Evolutionary conservation across 2,888 invertebrate species (phyloP).

Genomic region (Synanthedon tipuliformis): DNA sequence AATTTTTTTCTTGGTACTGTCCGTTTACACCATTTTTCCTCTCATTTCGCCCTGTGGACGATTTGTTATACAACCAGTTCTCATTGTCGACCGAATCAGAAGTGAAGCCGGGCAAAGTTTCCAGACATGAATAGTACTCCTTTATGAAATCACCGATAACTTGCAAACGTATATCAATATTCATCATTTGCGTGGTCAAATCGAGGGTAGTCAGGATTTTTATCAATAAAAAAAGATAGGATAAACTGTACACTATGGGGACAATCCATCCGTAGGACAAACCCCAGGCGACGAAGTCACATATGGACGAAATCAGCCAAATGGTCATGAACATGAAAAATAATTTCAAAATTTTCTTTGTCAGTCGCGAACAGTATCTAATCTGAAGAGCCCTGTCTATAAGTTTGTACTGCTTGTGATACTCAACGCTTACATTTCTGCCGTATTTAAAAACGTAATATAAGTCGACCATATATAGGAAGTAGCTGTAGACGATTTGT

Average conservation of each 20-base stretch:
- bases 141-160: constrained; percentile 28
- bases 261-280: constrained; percentile 21
- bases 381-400: constrained; percentile 35
- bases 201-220: constrained; percentile 44
- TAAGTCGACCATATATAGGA: constrained; percentile 40
- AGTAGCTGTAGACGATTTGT: constrained; percentile 36
- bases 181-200: constrained; percentile 36
- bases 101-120: not conserved
- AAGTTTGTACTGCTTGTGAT: constrained; percentile 32
- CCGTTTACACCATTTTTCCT: not conserved
- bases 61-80: constrained; percentile 24
- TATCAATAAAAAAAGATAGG: constrained; percentile 37
- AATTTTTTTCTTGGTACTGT: not conserved
- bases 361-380: constrained; percentile 18
- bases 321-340: constrained; percentile 19
- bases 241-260: constrained; percentile 22
- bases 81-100: constrained; percentile 20
- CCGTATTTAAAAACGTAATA: constrained; percentile 38
- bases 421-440: constrained; percentile 25
- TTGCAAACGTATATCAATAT: constrained; percentile 33
- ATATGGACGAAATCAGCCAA: constrained; percentile 25
- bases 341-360: constrained; percentile 20
- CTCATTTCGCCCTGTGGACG: not conserved
- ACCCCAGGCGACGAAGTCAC: constrained; percentile 36
- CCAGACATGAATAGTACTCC: constrained; percentile 16